phyloP scores from a whole-genome alignment of 2,888 invertebrate species.

The Amphimallon solstitiale region DNA sequence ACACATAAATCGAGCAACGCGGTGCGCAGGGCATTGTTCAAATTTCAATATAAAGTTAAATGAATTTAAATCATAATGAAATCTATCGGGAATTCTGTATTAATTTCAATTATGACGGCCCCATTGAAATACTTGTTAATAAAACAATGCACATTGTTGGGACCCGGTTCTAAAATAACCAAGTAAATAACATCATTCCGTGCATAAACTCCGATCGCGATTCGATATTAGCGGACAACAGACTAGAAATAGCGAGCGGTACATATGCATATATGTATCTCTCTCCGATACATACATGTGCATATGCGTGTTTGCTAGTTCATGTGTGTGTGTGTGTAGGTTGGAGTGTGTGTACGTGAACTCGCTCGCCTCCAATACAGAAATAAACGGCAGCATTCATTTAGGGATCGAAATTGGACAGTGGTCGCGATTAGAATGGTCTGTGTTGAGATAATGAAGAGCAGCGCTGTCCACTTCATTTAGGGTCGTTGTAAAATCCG shows the following conservation, averaged over 20 bases:
- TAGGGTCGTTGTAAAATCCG: conserved; percentile 58
- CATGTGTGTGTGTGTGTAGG: conserved; percentile 39
- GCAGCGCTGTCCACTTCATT: conserved; percentile 59
- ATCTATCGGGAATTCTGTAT: conserved; percentile 58
- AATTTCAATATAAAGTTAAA: conserved; percentile 45
- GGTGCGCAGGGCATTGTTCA: conserved; percentile 36
- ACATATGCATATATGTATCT: too few species aligned
- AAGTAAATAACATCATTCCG: conserved; percentile 55
- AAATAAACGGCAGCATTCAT: conserved; percentile 34
- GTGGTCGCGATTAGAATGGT: conserved; percentile 46
- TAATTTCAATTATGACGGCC: conserved; percentile 58
- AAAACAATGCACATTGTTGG: conserved; percentile 57
- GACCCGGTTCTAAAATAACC: conserved; percentile 55
- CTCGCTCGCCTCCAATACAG: conserved; percentile 1
- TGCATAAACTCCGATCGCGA: conserved; percentile 50
- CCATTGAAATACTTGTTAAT: conserved; percentile 57
- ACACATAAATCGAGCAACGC: conserved; percentile 42
- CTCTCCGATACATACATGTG: too few species aligned
- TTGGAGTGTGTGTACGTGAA: conserved; percentile 16
- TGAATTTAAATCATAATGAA: conserved; percentile 52
- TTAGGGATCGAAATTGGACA: conserved; percentile 34
- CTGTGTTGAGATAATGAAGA: conserved; percentile 62
- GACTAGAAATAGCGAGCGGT: too few species aligned
- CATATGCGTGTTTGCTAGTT: too few species aligned
- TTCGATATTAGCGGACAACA: conserved; percentile 41